These are phyloP conservation scores for Spheniscus mendiculus DNA, from an alignment of 2,113 vertebrate genomes.

Conservation along the genomic window DNA sequence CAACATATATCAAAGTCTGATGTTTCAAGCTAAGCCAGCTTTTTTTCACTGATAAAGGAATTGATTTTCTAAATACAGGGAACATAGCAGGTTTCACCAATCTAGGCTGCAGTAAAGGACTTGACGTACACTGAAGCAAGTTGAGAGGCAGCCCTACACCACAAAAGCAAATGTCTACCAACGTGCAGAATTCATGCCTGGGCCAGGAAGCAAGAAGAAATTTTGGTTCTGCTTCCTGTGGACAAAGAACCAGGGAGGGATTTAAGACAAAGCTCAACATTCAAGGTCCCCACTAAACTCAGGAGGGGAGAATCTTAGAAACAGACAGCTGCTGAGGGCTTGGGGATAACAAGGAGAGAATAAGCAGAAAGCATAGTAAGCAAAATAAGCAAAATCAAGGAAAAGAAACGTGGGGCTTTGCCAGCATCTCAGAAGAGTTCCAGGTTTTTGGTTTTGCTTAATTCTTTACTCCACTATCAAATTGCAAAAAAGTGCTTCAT, in stretches of 20 bases:
- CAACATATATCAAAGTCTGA: neutral
- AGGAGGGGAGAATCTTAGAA: neutral
- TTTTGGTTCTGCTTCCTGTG: neutral
- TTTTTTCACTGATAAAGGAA: slow-evolving; percentile 11
- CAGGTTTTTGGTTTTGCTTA: neutral
- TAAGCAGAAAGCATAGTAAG: neutral
- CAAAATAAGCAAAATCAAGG: neutral
- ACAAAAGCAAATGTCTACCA: neutral
- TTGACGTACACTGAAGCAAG: neutral
- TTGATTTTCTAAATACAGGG: neutral
- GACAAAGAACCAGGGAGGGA: neutral
- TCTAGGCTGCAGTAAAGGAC: neutral
- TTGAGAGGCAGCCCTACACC: neutral
- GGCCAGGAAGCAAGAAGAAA: neutral
- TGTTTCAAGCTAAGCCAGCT: neutral
- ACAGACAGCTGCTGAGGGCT: neutral
- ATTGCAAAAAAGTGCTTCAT: neutral
- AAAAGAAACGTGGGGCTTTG: neutral
- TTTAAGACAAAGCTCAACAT: neutral
- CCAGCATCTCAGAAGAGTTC: neutral
- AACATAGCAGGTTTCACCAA: neutral
- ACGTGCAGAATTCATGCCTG: neutral
- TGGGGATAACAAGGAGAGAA: neutral
- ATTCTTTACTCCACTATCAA: neutral
- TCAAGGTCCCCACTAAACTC: neutral